Percentiles rank a stretch among this genome's conserved stretches.
Conservation (phyloP, 2,113 vertebrate genomes). For the Steatornis caripensis region DNA sequence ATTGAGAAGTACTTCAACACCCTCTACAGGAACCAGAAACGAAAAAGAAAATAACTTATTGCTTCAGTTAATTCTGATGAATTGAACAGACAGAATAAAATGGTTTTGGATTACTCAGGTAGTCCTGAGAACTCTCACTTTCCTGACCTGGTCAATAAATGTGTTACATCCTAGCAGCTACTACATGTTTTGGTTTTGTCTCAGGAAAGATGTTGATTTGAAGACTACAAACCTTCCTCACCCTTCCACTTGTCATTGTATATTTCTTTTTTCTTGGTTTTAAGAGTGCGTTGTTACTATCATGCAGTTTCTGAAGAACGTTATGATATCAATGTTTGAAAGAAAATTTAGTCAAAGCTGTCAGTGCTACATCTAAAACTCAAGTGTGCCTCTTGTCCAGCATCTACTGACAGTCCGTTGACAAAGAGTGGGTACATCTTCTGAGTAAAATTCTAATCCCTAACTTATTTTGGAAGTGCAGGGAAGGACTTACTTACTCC, state of each 20-base stretch:
- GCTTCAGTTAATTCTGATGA: not conserved
- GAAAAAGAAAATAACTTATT: not conserved
- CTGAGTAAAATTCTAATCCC: not conserved
- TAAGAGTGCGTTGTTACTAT: not conserved
- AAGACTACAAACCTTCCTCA: not conserved
- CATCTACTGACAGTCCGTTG: not conserved
- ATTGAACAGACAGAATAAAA: not conserved
- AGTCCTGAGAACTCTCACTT: not conserved
- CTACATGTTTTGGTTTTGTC: not conserved
- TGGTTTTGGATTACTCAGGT: not conserved
- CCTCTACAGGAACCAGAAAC: conserved; percentile 38
- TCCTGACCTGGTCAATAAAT: not conserved
- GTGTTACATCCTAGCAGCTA: not conserved
- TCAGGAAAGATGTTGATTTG: not conserved
- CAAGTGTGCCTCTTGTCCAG: not conserved
- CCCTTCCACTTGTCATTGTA: not conserved
- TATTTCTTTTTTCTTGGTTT: not conserved
- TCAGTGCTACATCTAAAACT: not conserved
- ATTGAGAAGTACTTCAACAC: conserved; percentile 17
- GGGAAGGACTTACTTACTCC: not conserved
- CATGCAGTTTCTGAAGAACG: not conserved
- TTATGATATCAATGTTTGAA: not conserved
- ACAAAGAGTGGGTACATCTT: not conserved
- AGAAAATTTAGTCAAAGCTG: not conserved
- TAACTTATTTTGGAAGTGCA: not conserved